These are phyloP conservation scores for Eumaeus atala DNA, from an alignment of 1,140 invertebrate genomes.

Conservation along the genomic window DNA sequence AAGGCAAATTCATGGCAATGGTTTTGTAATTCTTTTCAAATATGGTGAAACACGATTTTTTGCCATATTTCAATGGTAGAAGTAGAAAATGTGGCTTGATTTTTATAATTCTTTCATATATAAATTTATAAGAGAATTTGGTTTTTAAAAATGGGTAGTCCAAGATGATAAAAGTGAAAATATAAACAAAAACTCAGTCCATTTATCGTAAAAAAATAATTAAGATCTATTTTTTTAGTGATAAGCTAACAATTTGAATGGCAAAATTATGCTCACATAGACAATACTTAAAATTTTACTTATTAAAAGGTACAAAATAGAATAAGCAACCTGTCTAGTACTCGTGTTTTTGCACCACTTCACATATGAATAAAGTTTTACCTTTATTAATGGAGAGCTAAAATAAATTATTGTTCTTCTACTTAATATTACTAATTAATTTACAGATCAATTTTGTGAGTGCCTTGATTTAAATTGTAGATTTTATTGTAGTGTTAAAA, in stretches of 20 bases:
- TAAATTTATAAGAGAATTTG: too few species aligned
- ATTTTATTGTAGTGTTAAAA: conserved; percentile 17
- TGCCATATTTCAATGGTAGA: conserved; percentile 4
- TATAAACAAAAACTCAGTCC: too few species aligned
- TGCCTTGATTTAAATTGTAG: conserved; percentile 23
- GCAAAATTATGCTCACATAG: conserved; percentile 42
- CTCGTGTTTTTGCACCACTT: conserved; percentile 1
- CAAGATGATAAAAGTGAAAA: too few species aligned
- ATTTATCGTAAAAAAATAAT: background rate
- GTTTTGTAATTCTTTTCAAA: conserved; percentile 20
- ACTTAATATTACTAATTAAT: background rate
- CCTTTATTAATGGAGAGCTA: background rate
- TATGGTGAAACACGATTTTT: background rate
- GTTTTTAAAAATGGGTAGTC: too few species aligned
- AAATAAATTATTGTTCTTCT: background rate
- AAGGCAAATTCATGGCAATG: conserved; percentile 49
- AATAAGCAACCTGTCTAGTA: conserved; percentile 21
- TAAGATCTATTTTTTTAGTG: conserved; percentile 6
- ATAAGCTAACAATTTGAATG: conserved; percentile 3
- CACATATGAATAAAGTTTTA: too few species aligned
- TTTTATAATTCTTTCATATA: too few species aligned
- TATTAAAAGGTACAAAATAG: conserved; percentile 61
- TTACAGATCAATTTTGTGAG: conserved; percentile 26
- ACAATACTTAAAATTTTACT: conserved; percentile 36
- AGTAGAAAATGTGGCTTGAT: background rate